Evolutionary conservation across 1,140 invertebrate species (phyloP).

Genomic region (Colletes latitarsis): DNA sequence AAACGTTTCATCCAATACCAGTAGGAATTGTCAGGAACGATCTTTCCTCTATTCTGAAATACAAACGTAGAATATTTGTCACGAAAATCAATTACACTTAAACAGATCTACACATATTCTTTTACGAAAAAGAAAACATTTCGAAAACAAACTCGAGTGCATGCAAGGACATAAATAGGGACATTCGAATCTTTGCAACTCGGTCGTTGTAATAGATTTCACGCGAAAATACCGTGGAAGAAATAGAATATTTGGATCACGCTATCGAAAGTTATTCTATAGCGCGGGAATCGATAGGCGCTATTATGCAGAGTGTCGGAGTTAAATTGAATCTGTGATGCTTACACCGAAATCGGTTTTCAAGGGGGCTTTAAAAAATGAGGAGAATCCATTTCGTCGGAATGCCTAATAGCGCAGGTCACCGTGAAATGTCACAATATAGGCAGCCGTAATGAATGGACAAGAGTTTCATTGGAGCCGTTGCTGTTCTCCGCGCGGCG

Average conservation of each 20-base stretch:
- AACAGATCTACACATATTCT: too few relatives aligned
- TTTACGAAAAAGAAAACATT: too few relatives aligned
- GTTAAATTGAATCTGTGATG: constrained; percentile 26
- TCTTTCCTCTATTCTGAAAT: too few relatives aligned
- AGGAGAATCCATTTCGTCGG: constrained; percentile 49
- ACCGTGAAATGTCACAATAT: constrained; percentile 57
- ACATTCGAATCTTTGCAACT: too few relatives aligned
- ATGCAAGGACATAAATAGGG: too few relatives aligned
- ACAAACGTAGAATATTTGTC: too few relatives aligned
- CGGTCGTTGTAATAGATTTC: too few relatives aligned
- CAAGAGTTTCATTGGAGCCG: constrained; percentile 61
- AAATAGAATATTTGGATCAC: background rate
- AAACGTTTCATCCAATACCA: too few relatives aligned
- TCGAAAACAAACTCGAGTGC: too few relatives aligned
- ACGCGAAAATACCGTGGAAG: too few relatives aligned
- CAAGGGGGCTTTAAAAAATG: constrained; percentile 40
- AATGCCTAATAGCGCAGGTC: constrained; percentile 47
- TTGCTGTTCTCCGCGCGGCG: constrained; percentile 38
- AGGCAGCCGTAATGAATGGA: constrained; percentile 53
- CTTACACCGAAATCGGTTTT: constrained; percentile 26
- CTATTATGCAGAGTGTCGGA: background rate
- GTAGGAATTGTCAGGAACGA: too few relatives aligned
- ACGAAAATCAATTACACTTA: too few relatives aligned
- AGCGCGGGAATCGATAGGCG: background rate
- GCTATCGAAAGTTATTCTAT: background rate